Evolutionary conservation across 1,140 invertebrate genomes (phyloP), one percentile per base, ranked within the genome.

Genomic region (Drosophila triauraria): DNA sequence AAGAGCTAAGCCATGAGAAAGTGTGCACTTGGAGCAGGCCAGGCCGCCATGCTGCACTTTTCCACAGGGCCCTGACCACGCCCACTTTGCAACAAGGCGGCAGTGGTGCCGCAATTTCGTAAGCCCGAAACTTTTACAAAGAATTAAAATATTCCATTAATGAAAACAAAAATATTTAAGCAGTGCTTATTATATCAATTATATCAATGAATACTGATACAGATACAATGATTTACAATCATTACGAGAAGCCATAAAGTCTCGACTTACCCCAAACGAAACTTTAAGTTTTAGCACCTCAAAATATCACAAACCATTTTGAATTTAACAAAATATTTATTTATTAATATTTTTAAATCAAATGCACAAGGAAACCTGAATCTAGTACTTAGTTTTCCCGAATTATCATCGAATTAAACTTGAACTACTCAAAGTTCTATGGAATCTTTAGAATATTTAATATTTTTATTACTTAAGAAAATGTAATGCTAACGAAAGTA

Each of bases 1-100:
- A 88, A 90, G 80, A 84, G 85, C 85, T 90, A 88, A 88, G 84
- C 84, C 84, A 88, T 88, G 85, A 90, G 85, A 84, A 88, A 88
- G 81, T 90, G 85, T 83, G 78, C 85, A 88, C 85, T 90, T 88
- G 85, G 80, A 81, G 82, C 82, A 62, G 80, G 70, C 50, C 76
- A 74, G 80, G 81, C 81, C 75, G 58, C 78, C 38, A 30, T 43
- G 40, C 43, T 56, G 43, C 53, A 79, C 76, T 74, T 71, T 59
- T 48, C 70, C 53, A n/a, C 64, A 20, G 69, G 71, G 60, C 47
- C 63, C 53, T 47, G 63, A 48, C 64, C 72, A 78, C 80, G 77
- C 85, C 47, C n/a, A 59, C 38, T 4, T 15, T 6, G 43, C 58
- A 43, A n/a, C 50, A 59, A 70, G 63, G 56, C 46, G 47, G 20